phyloP scores from a whole-genome alignment of 2,797 vertebrate genomes.

The Melanitta fusca region DNA sequence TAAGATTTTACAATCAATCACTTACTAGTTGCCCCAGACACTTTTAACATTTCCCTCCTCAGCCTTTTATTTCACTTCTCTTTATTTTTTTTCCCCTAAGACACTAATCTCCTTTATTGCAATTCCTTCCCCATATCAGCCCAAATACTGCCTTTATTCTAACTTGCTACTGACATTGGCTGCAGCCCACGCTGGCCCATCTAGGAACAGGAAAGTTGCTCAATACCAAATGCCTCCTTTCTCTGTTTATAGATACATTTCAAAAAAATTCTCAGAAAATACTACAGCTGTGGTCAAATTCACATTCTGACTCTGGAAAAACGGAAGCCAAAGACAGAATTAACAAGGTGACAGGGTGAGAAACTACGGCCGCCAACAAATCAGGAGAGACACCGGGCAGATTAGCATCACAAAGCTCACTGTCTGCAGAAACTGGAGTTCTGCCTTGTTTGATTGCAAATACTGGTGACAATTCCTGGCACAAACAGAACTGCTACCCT shows the following conservation, averaged over 20 bases:
- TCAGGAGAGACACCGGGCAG: not conserved
- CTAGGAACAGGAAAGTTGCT: constrained; percentile 14
- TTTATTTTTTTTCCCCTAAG: not conserved
- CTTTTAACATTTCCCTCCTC: not conserved
- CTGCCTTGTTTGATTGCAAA: not conserved
- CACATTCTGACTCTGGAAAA: not conserved
- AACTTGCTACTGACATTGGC: not conserved
- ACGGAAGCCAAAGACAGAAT: not conserved
- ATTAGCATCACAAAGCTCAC: not conserved
- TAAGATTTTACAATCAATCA: not conserved
- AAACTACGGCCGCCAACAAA: accelerated
- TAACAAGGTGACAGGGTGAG: not conserved
- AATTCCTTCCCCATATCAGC: not conserved
- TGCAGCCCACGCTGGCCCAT: not conserved
- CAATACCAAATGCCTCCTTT: not conserved
- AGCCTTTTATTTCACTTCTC: not conserved
- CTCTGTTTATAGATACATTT: not conserved
- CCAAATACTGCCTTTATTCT: not conserved
- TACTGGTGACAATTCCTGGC: not conserved
- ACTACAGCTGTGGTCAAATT: constrained; percentile 1
- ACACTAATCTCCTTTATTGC: not conserved
- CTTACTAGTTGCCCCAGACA: not conserved
- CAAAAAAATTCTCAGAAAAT: not conserved
- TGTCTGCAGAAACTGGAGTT: not conserved
- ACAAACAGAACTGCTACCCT: not conserved